These are phyloP conservation scores for Monochamus alternatus DNA, from an alignment of 2,888 invertebrate species.

Conservation along the genomic window DNA sequence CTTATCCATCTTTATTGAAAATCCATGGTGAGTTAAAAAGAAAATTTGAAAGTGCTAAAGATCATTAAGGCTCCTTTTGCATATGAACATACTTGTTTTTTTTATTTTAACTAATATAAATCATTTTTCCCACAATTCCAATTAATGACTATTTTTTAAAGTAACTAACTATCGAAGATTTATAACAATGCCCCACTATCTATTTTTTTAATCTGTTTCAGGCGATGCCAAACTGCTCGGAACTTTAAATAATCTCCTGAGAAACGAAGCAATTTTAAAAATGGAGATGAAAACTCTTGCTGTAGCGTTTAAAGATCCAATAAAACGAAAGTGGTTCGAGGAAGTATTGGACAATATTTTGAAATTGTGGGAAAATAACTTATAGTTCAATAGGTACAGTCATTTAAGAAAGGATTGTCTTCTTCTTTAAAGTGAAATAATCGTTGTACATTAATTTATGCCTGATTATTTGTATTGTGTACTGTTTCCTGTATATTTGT, in stretches of 20 bases:
- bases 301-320: slow-evolving; percentile 83
- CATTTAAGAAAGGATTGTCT: slow-evolving; percentile 12
- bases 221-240: slow-evolving; percentile 79
- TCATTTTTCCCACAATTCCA: too few relatives aligned
- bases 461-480: too few relatives aligned
- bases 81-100: too few relatives aligned
- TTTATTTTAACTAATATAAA: too few relatives aligned
- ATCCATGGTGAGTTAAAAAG: slow-evolving; percentile 75
- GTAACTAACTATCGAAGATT: too few relatives aligned
- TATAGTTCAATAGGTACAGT: slow-evolving; percentile 69
- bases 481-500: too few relatives aligned
- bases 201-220: slow-evolving; percentile 35
- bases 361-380: slow-evolving; percentile 92
- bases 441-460: background rate
- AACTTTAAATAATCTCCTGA: slow-evolving; percentile 81
- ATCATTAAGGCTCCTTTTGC: too few relatives aligned
- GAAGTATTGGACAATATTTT: slow-evolving; percentile 92
- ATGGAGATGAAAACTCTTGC: slow-evolving; percentile 86
- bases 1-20: slow-evolving; percentile 86
- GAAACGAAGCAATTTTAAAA: slow-evolving; percentile 88
- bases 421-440: background rate
- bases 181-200: too few relatives aligned
- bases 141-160: too few relatives aligned
- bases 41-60: too few relatives aligned
- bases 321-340: slow-evolving; percentile 87